Conservation (phyloP, 2,797 vertebrate genomes). For the Anableps anableps region DNA sequence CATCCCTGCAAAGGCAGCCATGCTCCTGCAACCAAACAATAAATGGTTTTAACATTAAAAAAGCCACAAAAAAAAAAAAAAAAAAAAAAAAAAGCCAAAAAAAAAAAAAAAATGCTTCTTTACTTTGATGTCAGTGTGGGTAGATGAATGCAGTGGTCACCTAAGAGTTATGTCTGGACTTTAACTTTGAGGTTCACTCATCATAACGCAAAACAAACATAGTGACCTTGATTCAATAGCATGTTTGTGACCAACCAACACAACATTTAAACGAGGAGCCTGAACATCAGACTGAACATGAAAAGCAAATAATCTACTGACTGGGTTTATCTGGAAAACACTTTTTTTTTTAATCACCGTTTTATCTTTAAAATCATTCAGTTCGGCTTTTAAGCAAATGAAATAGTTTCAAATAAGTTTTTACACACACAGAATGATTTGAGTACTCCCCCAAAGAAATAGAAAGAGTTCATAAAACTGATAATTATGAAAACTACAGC, state of each 20-base stretch:
- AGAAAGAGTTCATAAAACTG: not conserved
- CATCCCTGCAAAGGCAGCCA: slow-evolving; percentile 99
- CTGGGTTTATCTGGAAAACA: not conserved
- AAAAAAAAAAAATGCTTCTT: not conserved
- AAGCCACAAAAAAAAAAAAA: not conserved
- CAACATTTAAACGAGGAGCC: not conserved
- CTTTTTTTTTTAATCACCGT: not conserved
- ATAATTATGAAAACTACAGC: not conserved
- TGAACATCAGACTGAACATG: not conserved
- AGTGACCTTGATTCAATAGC: not conserved
- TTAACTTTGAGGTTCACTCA: too few relatives aligned
- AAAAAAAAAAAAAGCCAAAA: not conserved
- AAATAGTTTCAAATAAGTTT: not conserved
- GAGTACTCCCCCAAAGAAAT: not conserved
- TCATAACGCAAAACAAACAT: not conserved
- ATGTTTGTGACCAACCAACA: not conserved
- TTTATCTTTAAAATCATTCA: not conserved
- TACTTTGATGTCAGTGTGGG: not conserved
- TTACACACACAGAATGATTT: not conserved
- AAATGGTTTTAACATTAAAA: slow-evolving; percentile 1
- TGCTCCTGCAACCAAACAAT: slow-evolving; percentile 87
- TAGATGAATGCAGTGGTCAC: not conserved
- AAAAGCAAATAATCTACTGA: not conserved
- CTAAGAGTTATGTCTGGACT: not conserved
- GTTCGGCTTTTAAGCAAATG: not conserved